Evolutionary conservation across 2,113 vertebrate species (phyloP).

Genomic region (Psittacula cyanocephala): DNA sequence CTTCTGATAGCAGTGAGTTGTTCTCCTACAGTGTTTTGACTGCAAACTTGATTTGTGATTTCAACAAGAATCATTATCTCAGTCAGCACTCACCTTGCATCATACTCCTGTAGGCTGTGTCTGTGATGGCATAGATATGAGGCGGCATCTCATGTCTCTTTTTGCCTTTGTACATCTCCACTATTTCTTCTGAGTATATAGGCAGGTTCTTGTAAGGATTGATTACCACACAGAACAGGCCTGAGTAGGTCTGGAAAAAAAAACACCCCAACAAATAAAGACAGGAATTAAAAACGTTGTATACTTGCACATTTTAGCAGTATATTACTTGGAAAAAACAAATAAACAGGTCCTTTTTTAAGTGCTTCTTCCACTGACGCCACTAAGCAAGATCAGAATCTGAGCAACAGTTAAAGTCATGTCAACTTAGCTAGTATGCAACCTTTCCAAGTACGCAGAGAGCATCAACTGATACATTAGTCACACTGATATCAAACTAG

Average conservation of each 20-base stretch:
- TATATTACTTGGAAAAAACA: neutral
- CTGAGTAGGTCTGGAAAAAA: slow-evolving; percentile 90
- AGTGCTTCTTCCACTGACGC: neutral
- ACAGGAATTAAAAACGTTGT: neutral
- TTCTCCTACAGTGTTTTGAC: neutral
- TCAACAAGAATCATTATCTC: slow-evolving; percentile 10
- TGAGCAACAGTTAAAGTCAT: neutral
- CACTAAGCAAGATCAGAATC: neutral
- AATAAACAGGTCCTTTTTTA: neutral
- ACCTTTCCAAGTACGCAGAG: neutral
- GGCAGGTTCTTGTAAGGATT: slow-evolving; percentile 99
- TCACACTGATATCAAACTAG: neutral
- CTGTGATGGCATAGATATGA: slow-evolving; percentile 98
- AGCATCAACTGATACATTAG: neutral
- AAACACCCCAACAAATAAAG: neutral
- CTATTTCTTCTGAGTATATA: slow-evolving; percentile 98
- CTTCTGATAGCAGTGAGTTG: neutral
- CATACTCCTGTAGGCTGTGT: slow-evolving; percentile 98
- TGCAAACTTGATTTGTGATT: neutral
- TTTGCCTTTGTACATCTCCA: slow-evolving; percentile 99
- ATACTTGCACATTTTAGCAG: neutral
- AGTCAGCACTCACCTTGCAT: slow-evolving; percentile 90
- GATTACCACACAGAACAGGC: slow-evolving; percentile 98
- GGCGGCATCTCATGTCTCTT: slow-evolving; percentile 98
- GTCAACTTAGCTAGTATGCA: neutral